These are phyloP conservation scores for Percopsis transmontana DNA, from an alignment of 2,113 vertebrate species.

Conservation along the genomic window DNA sequence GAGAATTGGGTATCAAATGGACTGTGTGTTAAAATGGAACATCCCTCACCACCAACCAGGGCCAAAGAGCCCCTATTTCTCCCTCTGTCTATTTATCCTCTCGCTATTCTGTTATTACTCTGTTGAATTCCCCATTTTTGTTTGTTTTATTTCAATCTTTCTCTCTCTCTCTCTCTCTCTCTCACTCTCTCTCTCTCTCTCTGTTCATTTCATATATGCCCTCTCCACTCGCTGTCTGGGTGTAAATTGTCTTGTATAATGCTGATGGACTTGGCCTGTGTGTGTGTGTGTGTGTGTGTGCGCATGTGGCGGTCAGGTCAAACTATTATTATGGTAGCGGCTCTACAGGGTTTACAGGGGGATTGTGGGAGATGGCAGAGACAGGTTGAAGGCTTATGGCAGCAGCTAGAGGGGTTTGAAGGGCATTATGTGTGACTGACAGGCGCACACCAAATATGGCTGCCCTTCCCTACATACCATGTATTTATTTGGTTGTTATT, in stretches of 20 bases:
- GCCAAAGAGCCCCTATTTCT: conserved; percentile 13
- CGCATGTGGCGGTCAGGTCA: conserved; percentile 59
- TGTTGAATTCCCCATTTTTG: too few species aligned
- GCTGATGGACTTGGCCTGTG: conserved; percentile 48
- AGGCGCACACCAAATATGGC: conserved; percentile 7
- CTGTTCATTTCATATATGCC: not conserved
- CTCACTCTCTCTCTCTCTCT: not conserved
- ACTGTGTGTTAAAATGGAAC: conserved; percentile 50
- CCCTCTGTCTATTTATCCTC: not conserved
- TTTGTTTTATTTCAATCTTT: not conserved
- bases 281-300: conserved; percentile 9
- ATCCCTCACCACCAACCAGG: conserved; percentile 52
- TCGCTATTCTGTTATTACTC: too few species aligned
- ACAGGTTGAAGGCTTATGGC: conserved; percentile 50
- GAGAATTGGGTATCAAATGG: conserved; percentile 44
- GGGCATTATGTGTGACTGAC: conserved; percentile 56
- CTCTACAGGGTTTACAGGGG: conserved; percentile 57
- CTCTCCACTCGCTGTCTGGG: conserved; percentile 38
- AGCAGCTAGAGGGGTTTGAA: conserved; percentile 37
- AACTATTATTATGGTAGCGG: conserved; percentile 68
- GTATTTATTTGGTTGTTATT: not conserved
- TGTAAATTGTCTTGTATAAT: conserved; percentile 58
- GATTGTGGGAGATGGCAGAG: conserved; percentile 59
- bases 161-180: conserved; percentile 14
- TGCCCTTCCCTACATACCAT: not conserved